Percentiles rank a stretch among this genome's conserved stretches.
Evolutionary conservation across 2,113 vertebrate genomes (phyloP).

Genomic region (Synchiropus splendidus): DNA sequence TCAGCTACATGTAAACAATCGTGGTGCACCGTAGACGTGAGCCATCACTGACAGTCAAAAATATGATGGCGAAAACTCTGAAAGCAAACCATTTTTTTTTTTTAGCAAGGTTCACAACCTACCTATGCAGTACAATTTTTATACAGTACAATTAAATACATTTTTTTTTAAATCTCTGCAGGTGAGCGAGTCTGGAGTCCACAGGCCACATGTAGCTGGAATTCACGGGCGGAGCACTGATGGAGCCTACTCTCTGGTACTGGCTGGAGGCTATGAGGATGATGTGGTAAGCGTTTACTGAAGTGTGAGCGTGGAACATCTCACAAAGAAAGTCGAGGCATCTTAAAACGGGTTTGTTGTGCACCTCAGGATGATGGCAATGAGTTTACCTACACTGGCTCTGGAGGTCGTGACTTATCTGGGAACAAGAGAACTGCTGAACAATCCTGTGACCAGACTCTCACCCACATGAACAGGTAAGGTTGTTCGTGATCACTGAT

Average conservation of each 20-base stretch:
- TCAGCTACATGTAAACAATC: too few relatives aligned
- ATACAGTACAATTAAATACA: too few relatives aligned
- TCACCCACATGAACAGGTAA: conserved; percentile 97
- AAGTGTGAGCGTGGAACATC: neutral
- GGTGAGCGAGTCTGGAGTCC: conserved; percentile 92
- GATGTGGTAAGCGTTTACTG: conserved; percentile 73
- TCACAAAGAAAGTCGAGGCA: neutral
- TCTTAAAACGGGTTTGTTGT: conserved; percentile 1
- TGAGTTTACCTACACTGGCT: conserved; percentile 94
- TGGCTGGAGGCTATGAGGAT: conserved; percentile 95
- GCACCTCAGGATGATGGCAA: conserved; percentile 84
- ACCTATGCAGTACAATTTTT: too few relatives aligned
- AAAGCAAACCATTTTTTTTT: too few relatives aligned
- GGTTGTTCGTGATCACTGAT: neutral
- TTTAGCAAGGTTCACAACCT: too few relatives aligned
- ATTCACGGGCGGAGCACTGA: conserved; percentile 95
- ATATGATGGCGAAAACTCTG: too few relatives aligned
- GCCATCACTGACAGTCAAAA: too few relatives aligned
- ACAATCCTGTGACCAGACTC: conserved; percentile 95
- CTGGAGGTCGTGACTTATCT: conserved; percentile 88
- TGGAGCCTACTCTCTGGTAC: conserved; percentile 86
- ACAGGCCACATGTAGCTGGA: conserved; percentile 90
- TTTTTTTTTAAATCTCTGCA: conserved; percentile 24
- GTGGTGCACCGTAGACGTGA: too few relatives aligned
- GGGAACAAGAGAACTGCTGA: conserved; percentile 96